Evolutionary conservation across 2,797 vertebrate genomes (phyloP), one percentile per base, ranked within the genome.

Genomic region (Borostomias antarcticus): DNA sequence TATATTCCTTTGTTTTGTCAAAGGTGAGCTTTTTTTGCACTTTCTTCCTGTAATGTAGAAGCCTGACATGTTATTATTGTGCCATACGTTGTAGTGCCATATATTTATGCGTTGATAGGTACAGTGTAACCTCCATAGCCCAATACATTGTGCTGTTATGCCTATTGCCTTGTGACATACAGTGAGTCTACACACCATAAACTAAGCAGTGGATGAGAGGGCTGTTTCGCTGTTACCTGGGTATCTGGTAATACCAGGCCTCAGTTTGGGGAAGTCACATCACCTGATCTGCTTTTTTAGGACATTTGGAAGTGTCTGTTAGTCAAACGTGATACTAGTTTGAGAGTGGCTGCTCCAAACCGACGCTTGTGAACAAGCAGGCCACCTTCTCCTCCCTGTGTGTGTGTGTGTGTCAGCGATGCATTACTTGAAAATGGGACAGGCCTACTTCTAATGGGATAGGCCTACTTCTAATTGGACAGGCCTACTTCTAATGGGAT

Each of bases 131-230:
- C 47, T 59, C 69, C 76, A 74, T 78, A 65, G 82, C 83, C 74
- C 58, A 79, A 84, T 83, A 79, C 79, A 73, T 84, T 72, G 85
- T 87, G 82, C 82, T 88, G 79, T 83, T 79, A 73, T 29, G 79
- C 80, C 85, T 74, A 65, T 85, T 83, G 89, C 86, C 87, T 89
- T 88, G 77, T 83, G 74, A 52, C 68, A 60, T 58, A 19, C 29
- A 30, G 43, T 47, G 58, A 28, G 29, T 58, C 33, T 23, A 58
- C 29, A 59, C 69, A 62, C 62, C 78, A 76, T 51, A 67, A 68
- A 73, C 66, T 69, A 70, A 75, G 70, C 66, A 53, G 33, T 32
- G 8, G 66, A 75, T 62, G 37, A 70, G 73, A 56, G 76, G 64
- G 73, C 81, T 75, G 62, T 77, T 82, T 80, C 47, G 58, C 68